Evolutionary conservation across 2,888 invertebrate genomes (phyloP).

Genomic region (Platerodrilus igneus): DNA sequence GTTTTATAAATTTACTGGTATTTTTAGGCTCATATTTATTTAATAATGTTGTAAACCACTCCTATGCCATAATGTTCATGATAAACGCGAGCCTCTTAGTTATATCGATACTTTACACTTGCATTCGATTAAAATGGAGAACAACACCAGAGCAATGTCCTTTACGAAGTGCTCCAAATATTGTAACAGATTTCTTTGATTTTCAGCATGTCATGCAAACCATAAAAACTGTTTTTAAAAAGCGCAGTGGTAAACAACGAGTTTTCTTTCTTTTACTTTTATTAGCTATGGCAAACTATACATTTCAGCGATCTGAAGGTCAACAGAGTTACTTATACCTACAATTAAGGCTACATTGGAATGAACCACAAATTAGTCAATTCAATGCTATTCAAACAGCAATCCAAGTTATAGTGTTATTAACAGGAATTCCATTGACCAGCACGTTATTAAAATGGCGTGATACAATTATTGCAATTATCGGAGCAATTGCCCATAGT

Average conservation of each 20-base stretch:
- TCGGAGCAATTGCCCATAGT: slow-evolving; percentile 68
- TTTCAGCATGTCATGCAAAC: slow-evolving; percentile 62
- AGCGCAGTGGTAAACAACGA: slow-evolving; percentile 55
- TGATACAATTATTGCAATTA: slow-evolving; percentile 69
- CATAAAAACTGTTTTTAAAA: slow-evolving; percentile 57
- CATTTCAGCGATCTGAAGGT: slow-evolving; percentile 79
- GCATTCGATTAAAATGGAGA: slow-evolving; percentile 64
- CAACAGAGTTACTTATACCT: slow-evolving; percentile 72
- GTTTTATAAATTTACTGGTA: background rate
- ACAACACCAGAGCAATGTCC: slow-evolving; percentile 62
- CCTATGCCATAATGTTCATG: slow-evolving; percentile 68
- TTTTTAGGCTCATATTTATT: slow-evolving; percentile 63
- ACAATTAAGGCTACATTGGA: slow-evolving; percentile 68
- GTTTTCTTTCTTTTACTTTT: slow-evolving; percentile 65
- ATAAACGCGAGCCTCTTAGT: slow-evolving; percentile 63
- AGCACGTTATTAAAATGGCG: slow-evolving; percentile 61
- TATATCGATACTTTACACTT: slow-evolving; percentile 60
- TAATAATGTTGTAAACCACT: slow-evolving; percentile 55
- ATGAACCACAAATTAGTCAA: slow-evolving; percentile 61
- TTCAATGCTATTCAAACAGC: slow-evolving; percentile 68
- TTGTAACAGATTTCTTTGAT: slow-evolving; percentile 69
- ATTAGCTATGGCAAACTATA: slow-evolving; percentile 71
- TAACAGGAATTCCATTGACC: slow-evolving; percentile 68
- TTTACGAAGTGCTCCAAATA: slow-evolving; percentile 52
- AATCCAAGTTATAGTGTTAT: slow-evolving; percentile 66